Percentiles rank a stretch among this genome's conserved stretches.
phyloP scores from a whole-genome alignment of 1,140 invertebrate species.

The Ctenoplectra terminalis region DNA sequence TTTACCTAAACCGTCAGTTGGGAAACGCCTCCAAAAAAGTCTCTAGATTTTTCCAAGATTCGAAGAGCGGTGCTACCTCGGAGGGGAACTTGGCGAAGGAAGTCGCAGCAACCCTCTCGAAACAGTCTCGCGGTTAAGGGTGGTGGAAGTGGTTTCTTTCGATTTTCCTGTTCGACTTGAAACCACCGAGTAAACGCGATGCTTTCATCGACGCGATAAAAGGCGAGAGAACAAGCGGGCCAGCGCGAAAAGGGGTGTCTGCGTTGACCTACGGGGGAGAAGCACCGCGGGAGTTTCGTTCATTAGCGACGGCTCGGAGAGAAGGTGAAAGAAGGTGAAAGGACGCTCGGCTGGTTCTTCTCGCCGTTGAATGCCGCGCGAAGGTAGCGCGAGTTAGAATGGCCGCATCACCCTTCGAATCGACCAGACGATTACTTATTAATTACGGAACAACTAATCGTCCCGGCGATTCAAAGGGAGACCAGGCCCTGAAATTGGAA shows the following conservation, averaged over 20 bases:
- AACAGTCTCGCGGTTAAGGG: constrained; percentile 1
- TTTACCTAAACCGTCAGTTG: constrained; percentile 14
- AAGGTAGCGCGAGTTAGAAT: background rate
- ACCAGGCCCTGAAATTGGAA: constrained; percentile 25
- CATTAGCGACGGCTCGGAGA: constrained; percentile 29
- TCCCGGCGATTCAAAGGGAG: constrained; percentile 11
- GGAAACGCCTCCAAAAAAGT: background rate
- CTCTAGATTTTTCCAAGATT: background rate
- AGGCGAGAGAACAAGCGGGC: constrained; percentile 35
- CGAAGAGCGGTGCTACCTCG: background rate
- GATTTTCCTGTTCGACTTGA: background rate
- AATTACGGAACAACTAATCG: constrained; percentile 46
- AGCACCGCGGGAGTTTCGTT: constrained; percentile 40
- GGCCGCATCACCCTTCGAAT: constrained; percentile 27
- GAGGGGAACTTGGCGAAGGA: background rate
- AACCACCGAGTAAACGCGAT: constrained; percentile 19
- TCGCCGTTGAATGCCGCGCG: constrained; percentile 1
- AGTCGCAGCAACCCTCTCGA: constrained; percentile 5
- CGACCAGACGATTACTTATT: constrained; percentile 47
- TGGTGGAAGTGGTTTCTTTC: background rate
- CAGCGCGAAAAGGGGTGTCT: background rate
- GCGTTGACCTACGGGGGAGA: constrained; percentile 37
- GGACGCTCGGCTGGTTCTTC: background rate
- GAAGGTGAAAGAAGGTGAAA: constrained; percentile 13
- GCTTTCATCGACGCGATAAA: constrained; percentile 56